These are phyloP conservation scores for Apis dorsata DNA, from an alignment of 1,140 invertebrate species.

Conservation along the genomic window DNA sequence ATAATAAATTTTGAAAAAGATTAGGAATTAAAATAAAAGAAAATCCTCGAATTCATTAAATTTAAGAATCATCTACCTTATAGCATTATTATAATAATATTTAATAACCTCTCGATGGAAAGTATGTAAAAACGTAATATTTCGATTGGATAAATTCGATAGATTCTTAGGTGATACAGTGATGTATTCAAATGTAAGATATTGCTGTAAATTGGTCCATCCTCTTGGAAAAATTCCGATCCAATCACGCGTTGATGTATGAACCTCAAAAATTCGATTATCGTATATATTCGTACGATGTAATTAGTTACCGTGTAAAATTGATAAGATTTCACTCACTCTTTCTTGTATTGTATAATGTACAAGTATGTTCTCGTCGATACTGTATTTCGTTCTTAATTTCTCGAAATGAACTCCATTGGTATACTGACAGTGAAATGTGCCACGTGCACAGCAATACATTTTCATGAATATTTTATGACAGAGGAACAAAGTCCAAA, in stretches of 20 bases:
- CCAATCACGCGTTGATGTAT: constrained; percentile 4
- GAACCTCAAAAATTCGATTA: constrained; percentile 4
- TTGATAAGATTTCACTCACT: neutral
- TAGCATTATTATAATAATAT: neutral
- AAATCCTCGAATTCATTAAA: no score
- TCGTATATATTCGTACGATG: neutral
- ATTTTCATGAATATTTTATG: constrained; percentile 19
- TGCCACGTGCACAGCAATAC: constrained; percentile 23
- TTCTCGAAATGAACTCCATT: constrained; percentile 4
- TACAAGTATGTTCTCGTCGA: neutral
- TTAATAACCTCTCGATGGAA: constrained; percentile 22
- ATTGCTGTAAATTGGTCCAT: constrained; percentile 17
- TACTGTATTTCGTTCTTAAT: neutral
- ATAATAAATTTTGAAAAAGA: no score
- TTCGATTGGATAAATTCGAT: neutral
- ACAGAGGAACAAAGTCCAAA: neutral
- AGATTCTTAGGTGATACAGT: neutral
- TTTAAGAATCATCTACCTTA: neutral
- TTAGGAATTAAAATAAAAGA: no score
- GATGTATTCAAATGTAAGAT: constrained; percentile 19
- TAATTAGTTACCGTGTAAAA: neutral
- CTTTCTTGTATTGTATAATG: neutral
- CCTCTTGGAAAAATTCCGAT: constrained; percentile 30
- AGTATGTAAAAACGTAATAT: neutral
- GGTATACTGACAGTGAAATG: neutral